Percentiles rank a stretch among this genome's conserved stretches.
Conservation (phyloP, 1,140 invertebrate species). For the Ips typographus region DNA sequence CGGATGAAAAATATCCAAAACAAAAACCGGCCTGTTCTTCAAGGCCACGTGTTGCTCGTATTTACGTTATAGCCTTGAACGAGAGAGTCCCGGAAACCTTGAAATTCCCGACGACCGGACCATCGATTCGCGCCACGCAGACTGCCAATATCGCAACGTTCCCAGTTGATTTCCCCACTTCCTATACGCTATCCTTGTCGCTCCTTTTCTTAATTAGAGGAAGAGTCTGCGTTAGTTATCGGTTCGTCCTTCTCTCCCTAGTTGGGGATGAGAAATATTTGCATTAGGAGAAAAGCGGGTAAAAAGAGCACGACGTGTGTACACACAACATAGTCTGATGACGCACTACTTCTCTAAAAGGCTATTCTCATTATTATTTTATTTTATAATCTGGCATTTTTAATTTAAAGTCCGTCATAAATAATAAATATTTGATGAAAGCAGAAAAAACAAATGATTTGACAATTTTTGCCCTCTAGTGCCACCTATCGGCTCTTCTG, state of each 20-base stretch:
- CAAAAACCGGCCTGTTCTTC: slow-evolving; percentile 16
- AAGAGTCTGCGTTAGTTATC: neutral
- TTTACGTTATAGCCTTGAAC: slow-evolving; percentile 11
- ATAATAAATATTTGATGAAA: no score
- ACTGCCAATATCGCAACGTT: slow-evolving; percentile 2
- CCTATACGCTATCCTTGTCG: slow-evolving; percentile 1
- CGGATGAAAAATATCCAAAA: neutral
- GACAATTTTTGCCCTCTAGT: no score
- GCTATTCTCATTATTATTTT: no score
- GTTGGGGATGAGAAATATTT: no score
- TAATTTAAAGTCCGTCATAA: no score
- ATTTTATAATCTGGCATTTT: no score
- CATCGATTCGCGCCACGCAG: slow-evolving; percentile 19
- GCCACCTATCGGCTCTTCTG: no score
- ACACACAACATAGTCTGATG: no score
- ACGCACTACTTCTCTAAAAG: no score
- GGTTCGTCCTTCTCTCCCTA: neutral
- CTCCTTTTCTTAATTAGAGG: neutral
- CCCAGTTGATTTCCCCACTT: neutral
- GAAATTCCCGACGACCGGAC: neutral
- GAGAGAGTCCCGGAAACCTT: neutral
- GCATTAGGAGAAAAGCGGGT: no score
- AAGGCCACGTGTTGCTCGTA: slow-evolving; percentile 33
- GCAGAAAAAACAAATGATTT: no score
- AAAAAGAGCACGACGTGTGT: no score